Percentiles rank a stretch among this genome's conserved stretches.
phyloP scores from a whole-genome alignment of 1,140 invertebrate species.

The Eriocheir sinensis region DNA sequence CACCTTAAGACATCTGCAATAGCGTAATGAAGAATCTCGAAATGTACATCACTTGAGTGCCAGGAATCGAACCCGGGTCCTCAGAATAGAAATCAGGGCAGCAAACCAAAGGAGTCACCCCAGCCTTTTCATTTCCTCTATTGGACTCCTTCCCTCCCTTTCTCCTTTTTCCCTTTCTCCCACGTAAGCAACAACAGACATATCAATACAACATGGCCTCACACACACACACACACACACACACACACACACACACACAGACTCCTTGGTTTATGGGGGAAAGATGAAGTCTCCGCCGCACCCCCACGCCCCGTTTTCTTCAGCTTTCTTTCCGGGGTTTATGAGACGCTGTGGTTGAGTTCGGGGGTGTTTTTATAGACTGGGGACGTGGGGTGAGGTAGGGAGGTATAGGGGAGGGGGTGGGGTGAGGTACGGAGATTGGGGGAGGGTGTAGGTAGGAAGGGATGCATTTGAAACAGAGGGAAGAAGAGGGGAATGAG shows the following conservation, averaged over 20 bases:
- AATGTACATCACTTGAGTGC: no score
- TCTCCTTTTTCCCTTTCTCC: background rate
- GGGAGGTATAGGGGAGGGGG: no score
- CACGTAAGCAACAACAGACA: background rate
- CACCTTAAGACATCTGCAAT: background rate
- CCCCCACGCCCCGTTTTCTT: background rate
- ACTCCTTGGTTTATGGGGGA: background rate
- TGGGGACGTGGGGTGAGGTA: background rate
- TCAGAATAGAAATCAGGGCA: no score
- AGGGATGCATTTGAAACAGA: no score
- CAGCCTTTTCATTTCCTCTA: no score
- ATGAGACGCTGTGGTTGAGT: background rate
- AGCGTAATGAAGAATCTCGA: no score
- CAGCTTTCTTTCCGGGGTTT: background rate
- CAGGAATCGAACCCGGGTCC: no score
- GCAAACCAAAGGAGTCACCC: no score
- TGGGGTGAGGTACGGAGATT: no score
- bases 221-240: background rate
- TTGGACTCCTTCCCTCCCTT: background rate
- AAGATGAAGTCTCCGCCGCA: background rate
- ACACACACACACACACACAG: background rate
- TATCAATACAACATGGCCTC: background rate
- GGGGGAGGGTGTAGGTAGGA: background rate
- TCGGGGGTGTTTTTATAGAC: conserved; percentile 25
- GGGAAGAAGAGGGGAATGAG: no score